Conservation (phyloP, 2,113 vertebrate genomes). For the Hucho hucho region DNA sequence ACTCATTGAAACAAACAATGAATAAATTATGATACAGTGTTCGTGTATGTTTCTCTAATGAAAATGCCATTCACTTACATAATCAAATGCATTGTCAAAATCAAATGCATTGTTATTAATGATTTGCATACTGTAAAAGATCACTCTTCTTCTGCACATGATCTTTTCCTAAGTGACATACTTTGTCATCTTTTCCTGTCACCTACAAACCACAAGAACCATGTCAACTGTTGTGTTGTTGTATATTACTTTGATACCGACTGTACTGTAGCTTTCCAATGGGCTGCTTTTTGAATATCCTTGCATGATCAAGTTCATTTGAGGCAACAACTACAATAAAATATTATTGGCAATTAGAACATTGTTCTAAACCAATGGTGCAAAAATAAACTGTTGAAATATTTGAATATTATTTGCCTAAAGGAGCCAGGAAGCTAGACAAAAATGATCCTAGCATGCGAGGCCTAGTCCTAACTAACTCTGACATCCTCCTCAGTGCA, state of each 20-base stretch:
- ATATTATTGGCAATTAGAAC: neutral
- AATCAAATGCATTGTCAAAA: neutral
- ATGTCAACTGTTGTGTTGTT: no score
- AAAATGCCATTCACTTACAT: neutral
- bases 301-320: no score
- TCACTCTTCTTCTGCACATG: no score
- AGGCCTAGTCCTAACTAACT: neutral
- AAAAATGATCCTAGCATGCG: neutral
- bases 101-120: neutral
- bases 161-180: neutral
- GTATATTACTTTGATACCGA: no score
- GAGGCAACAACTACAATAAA: neutral
- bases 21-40: conserved; percentile 22
- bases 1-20: conserved; percentile 18
- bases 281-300: no score
- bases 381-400: neutral
- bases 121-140: neutral
- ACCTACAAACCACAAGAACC: neutral
- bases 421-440: neutral
- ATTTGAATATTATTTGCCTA: neutral
- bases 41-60: conserved; percentile 14
- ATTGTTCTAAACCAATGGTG: neutral
- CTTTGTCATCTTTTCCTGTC: neutral
- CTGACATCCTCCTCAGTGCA: neutral
- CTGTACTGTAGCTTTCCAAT: neutral